Evolutionary conservation across 2,113 vertebrate genomes (phyloP).

Genomic region (Camarhynchus parvulus): DNA sequence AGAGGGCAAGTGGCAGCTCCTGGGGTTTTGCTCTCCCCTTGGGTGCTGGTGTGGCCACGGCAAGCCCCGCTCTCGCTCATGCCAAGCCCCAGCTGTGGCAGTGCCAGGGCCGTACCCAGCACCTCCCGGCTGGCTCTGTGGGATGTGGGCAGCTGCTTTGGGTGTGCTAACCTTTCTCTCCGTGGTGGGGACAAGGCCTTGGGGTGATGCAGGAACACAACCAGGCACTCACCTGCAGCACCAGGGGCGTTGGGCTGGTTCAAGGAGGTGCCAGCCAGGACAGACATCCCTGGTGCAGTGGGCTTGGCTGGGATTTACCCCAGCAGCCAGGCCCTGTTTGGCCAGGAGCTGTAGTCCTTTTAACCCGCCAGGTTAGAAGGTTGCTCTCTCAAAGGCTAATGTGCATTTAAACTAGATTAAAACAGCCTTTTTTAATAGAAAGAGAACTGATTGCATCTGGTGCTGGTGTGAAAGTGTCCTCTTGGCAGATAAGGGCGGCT

Average conservation of each 20-base stretch:
- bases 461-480: neutral
- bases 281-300: neutral
- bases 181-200: neutral
- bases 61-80: rapidly evolving
- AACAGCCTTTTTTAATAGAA: neutral
- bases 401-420: neutral
- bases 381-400: neutral
- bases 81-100: neutral
- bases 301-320: neutral
- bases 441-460: neutral
- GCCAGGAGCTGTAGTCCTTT: neutral
- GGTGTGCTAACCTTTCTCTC: neutral
- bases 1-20: neutral
- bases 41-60: neutral
- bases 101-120: rapidly evolving
- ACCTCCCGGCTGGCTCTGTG: neutral
- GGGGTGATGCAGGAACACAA: no score
- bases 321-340: neutral
- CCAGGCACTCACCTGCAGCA: neutral
- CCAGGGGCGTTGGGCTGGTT: neutral
- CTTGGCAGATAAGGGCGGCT: neutral
- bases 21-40: neutral
- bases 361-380: neutral
- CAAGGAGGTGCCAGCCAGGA: neutral
- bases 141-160: neutral